A percentile compares a stretch with the other conserved stretches of the same genome.
phyloP scores from a whole-genome alignment of 2,888 invertebrate species.

The Idaea biselata region DNA sequence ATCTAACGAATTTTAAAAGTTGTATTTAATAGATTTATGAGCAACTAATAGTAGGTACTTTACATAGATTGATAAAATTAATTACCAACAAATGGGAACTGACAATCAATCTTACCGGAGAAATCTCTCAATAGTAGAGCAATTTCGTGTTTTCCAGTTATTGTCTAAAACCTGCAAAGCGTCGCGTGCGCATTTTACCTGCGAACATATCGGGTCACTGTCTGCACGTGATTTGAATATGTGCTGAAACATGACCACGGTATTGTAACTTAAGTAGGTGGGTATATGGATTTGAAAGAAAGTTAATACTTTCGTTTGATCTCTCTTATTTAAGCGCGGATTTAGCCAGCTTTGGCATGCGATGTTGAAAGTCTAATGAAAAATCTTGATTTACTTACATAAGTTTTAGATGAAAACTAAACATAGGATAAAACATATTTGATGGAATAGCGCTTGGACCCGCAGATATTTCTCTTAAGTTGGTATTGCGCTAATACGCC shows the following conservation, averaged over 20 bases:
- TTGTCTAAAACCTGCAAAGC: constrained; percentile 41
- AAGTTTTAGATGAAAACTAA: constrained; percentile 39
- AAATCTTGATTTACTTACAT: constrained; percentile 23
- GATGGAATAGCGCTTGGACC: constrained; percentile 39
- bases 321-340: constrained; percentile 33
- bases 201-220: constrained; percentile 46
- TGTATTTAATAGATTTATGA: too few relatives aligned
- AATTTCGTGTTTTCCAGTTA: constrained; percentile 45
- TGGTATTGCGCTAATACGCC: constrained; percentile 39
- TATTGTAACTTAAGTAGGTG: constrained; percentile 34
- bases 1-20: background rate
- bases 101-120: constrained; percentile 40
- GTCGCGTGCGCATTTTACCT: constrained; percentile 36
- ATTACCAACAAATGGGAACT: background rate
- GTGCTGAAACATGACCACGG: constrained; percentile 42
- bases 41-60: too few relatives aligned
- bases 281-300: constrained; percentile 43
- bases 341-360: constrained; percentile 43
- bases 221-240: constrained; percentile 59
- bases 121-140: constrained; percentile 48
- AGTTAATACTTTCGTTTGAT: constrained; percentile 48
- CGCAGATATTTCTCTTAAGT: constrained; percentile 34
- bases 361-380: constrained; percentile 46
- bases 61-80: background rate
- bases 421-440: constrained; percentile 45